Base-by-base conservation (phyloP, 2,888 invertebrate genomes). In the Cosmia pyralina region DNA sequence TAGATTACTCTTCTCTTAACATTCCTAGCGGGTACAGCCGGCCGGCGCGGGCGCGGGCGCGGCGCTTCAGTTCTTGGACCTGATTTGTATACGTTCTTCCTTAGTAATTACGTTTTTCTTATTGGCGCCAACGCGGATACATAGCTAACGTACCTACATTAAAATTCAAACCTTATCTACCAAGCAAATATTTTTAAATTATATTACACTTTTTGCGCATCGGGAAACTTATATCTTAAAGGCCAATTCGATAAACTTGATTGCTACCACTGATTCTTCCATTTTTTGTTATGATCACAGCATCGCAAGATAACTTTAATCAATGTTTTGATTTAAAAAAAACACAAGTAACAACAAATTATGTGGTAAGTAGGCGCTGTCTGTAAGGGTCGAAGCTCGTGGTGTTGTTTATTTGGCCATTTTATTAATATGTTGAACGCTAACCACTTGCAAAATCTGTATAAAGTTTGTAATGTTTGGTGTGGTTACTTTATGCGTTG, bases 1-100 rank as follows among this genome's bases (percentile, higher is more conserved):
- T 88, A 91, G 91, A 93, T 92, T 92, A 89, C 91, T 88, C 86
- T 88, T 89, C 90, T 92, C 92, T 94, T 93, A 92, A 92, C 85
- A 95, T 94, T 94, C 92, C 90, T 92, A 91, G 89, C 91, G 90
- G 91, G 85, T 82, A 81, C 83, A 83, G 85, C 84, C 17, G 86
- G 91, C 81, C 82, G 85, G 85, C 85, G 85, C 83, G 85, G 85
- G 13, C 86, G 91, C 81, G 82, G 85, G 85, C 85, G 85, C 83
- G 85, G 85, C 85, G 86, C 92, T 90, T 88, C 89, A 88, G 80
- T 78, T 90, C 92, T 88, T 87, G 86, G 83, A 84, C 85, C 84
- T 90, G 88, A 92, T 94, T 93, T 93, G 92, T 93, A 90, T 92
- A 91, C 89, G 87, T 88, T 87, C 79, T 84, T 83, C 84, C 85